Evolutionary conservation across 2,113 vertebrate species (phyloP).

Genomic region (Platysteira castanea): DNA sequence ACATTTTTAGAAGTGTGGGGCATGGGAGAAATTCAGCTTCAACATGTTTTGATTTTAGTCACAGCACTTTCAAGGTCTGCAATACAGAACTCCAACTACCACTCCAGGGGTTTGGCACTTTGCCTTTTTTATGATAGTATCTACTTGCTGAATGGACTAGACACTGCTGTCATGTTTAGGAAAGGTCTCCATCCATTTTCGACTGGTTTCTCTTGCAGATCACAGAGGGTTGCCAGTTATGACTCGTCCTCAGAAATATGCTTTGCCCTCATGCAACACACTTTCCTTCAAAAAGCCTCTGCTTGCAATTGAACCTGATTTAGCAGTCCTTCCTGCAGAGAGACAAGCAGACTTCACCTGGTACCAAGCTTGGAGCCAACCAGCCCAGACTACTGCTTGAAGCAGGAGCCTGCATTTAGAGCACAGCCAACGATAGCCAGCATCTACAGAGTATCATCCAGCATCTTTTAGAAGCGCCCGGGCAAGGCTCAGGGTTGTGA

Average conservation of each 20-base stretch:
- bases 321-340: background rate
- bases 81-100: background rate
- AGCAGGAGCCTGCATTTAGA: background rate
- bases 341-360: background rate
- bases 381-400: background rate
- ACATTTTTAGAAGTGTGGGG: background rate
- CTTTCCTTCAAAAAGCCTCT: background rate
- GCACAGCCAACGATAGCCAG: background rate
- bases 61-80: background rate
- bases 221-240: background rate
- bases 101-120: background rate
- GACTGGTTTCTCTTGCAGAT: background rate
- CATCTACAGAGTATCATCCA: background rate
- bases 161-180: background rate
- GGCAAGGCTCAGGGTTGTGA: background rate
- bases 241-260: background rate
- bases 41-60: background rate
- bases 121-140: background rate
- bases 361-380: background rate
- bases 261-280: background rate
- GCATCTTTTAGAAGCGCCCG: background rate
- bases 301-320: background rate
- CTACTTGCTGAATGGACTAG: background rate
- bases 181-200: background rate
- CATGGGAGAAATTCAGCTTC: background rate